Evolutionary conservation across 1,140 invertebrate species (phyloP), one percentile per base, ranked within the genome.

Genomic region (Ephestia elutella): DNA sequence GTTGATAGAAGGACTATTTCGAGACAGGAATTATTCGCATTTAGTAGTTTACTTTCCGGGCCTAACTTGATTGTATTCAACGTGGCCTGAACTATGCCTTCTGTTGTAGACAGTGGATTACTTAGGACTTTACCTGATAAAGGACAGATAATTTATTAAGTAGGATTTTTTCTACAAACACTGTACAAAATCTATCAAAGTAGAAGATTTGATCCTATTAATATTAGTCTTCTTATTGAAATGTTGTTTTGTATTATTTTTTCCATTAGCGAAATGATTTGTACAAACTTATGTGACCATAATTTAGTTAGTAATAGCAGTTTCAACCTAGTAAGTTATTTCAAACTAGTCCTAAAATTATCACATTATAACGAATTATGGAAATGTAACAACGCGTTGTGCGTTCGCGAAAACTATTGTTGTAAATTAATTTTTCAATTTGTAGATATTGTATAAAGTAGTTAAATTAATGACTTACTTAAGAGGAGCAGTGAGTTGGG

Each of bases 371-470:
- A 71, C 71, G 66, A 68, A 69, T 61, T 67, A 73, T 73, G 64
- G 61, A 66, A 68, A 71, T 73, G 28, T 57, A 44, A 57, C 11
- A 17, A 57, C 57, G 56, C 25, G 54, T 62, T 74, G 68, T 68
- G 55, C 74, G 74, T 77, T 74, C 69, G 72, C 55, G 28, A 30
- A 56, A 60, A 59, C 56, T 8, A 20, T 25, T 70, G 56, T 60
- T 76, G 73, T 80, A 82, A 72, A 73, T 82, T 63, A 69, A 73
- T 74, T 32, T 70, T 66, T 72, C 63, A 75, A 70, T 59, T 64
- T 87, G 85, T 87, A 86, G 85, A 87, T 87, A 87, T 75, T 86
- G 84, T 87, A 87, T 73, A 74, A 81, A 78, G 64, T 81, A 81
- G 72, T 55, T 78, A 78, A 74, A 78, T 38, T 48, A 70, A 70